Conservation (phyloP, 2,888 invertebrate genomes). For the Ectemnius continuus region DNA sequence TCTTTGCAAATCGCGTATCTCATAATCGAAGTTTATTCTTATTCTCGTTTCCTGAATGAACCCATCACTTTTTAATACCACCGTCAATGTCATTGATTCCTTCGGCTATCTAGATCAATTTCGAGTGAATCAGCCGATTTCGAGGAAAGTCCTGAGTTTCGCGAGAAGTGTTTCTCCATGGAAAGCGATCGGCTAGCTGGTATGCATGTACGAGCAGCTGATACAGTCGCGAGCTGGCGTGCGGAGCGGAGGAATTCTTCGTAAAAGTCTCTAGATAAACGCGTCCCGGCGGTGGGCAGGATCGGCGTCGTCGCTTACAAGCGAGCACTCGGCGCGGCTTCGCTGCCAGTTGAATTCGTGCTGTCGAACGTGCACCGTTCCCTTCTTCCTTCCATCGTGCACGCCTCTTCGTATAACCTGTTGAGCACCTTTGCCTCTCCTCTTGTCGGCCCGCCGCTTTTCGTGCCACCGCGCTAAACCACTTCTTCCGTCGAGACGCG, state of each 20-base stretch:
- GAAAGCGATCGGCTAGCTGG: too few relatives aligned
- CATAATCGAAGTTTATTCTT: too few relatives aligned
- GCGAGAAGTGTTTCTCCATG: too few relatives aligned
- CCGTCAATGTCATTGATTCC: too few relatives aligned
- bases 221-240: too few relatives aligned
- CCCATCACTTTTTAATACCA: too few relatives aligned
- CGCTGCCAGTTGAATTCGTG: conserved; percentile 43
- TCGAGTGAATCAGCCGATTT: too few relatives aligned
- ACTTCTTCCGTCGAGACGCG: background rate
- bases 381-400: background rate
- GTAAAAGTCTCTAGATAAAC: conserved; percentile 31
- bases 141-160: too few relatives aligned
- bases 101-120: too few relatives aligned
- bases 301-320: conserved; percentile 22
- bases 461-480: background rate
- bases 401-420: conserved; percentile 47
- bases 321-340: conserved; percentile 20
- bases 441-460: background rate
- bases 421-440: conserved; percentile 49
- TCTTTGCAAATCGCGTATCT: too few relatives aligned
- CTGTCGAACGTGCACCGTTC: conserved; percentile 24
- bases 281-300: conserved; percentile 22
- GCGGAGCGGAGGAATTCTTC: background rate
- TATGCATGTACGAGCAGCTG: too few relatives aligned
- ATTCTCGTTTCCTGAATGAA: too few relatives aligned